phyloP scores from a whole-genome alignment of 2,113 vertebrate genomes.

The Ophthalmolycus amberensis region DNA sequence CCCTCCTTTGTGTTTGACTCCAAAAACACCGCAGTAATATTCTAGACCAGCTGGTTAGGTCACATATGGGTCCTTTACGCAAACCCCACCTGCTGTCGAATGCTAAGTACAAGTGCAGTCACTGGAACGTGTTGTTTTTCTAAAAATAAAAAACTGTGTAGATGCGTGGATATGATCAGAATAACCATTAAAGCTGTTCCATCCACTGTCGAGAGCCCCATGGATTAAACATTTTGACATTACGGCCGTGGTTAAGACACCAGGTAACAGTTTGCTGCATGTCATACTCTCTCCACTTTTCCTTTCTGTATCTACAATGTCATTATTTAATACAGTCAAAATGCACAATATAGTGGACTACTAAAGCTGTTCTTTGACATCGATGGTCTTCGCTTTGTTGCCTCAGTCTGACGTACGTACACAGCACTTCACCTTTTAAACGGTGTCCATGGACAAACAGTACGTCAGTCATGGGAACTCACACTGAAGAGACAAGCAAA shows the following conservation, averaged over 20 bases:
- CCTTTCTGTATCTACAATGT: not conserved
- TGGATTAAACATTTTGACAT: no score
- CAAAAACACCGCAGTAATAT: conserved; percentile 12
- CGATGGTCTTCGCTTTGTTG: not conserved
- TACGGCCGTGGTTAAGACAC: no score
- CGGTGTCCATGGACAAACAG: no score
- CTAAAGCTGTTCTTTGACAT: not conserved
- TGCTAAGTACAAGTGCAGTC: not conserved
- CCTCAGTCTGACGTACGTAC: no score
- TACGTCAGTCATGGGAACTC: no score
- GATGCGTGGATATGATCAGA: not conserved
- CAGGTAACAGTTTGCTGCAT: no score
- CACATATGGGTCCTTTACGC: conserved; percentile 14
- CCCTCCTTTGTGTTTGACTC: conserved; percentile 12
- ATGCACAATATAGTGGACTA: not conserved
- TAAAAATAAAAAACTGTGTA: not conserved
- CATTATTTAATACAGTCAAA: not conserved
- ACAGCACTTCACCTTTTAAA: not conserved
- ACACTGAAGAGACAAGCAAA: no score
- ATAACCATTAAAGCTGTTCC: not conserved
- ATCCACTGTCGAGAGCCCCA: not conserved
- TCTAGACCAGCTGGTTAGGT: not conserved
- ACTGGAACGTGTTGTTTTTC: not conserved
- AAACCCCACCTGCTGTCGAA: not conserved
- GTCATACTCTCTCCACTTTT: not conserved